phyloP scores from a whole-genome alignment of 2,797 vertebrate species.

The Enteromius afrohamiltoni region DNA sequence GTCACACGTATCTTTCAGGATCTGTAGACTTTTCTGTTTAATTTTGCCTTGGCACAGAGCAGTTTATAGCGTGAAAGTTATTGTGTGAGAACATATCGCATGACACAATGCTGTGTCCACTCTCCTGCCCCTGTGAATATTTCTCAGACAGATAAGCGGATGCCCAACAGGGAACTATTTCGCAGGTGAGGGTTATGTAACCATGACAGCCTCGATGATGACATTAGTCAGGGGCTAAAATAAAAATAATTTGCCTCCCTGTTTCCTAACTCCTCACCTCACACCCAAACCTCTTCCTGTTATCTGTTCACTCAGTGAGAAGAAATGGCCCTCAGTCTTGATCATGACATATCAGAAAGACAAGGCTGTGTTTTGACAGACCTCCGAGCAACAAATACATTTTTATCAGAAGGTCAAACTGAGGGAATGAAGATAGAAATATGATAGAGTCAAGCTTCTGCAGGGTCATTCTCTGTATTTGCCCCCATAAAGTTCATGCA shows the following conservation, averaged over 20 bases:
- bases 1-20: background rate
- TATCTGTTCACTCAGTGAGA: constrained; percentile 45
- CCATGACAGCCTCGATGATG: constrained; percentile 46
- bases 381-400: constrained; percentile 33
- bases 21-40: background rate
- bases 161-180: constrained; percentile 50
- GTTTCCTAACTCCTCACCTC: constrained; percentile 26
- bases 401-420: constrained; percentile 45
- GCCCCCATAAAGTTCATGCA: constrained; percentile 22
- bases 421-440: constrained; percentile 32
- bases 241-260: constrained; percentile 68
- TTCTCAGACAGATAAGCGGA: constrained; percentile 67
- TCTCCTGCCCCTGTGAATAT: constrained; percentile 60
- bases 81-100: constrained; percentile 7
- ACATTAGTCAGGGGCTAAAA: constrained; percentile 71
- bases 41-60: constrained; percentile 4
- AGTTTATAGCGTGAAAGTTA: background rate
- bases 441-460: background rate
- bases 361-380: constrained; percentile 45
- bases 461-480: constrained; percentile 33
- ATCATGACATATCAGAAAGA: constrained; percentile 53
- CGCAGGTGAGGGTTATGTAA: constrained; percentile 63
- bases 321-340: constrained; percentile 62
- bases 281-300: background rate
- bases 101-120: constrained; percentile 54